A percentile compares a stretch with the other conserved stretches of the same genome.
phyloP scores from a whole-genome alignment of 2,797 vertebrate genomes.

The Masticophis lateralis region DNA sequence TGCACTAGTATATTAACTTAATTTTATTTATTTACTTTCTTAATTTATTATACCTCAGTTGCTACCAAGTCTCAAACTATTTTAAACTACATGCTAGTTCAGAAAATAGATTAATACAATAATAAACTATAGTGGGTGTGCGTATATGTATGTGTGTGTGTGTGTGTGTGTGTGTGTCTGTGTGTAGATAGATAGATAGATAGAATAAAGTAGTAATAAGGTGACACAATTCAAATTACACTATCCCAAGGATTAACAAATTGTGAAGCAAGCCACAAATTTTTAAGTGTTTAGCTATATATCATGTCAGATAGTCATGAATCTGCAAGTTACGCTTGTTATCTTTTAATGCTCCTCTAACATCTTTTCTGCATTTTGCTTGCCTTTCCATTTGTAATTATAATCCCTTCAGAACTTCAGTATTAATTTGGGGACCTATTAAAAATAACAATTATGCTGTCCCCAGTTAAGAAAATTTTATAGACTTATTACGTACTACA shows the following conservation, averaged over 20 bases:
- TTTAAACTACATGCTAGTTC: not conserved
- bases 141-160: too few relatives aligned
- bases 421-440: not conserved
- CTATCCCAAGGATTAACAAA: not conserved
- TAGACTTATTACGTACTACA: not conserved
- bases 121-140: not conserved
- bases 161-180: accelerated
- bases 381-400: not conserved
- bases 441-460: not conserved
- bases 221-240: not conserved
- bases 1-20: slow-evolving; percentile 38
- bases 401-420: not conserved
- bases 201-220: too few relatives aligned
- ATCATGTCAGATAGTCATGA: not conserved
- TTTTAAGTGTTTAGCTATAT: not conserved
- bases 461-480: not conserved
- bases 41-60: not conserved
- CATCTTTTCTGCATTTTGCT: not conserved
- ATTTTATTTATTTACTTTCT: not conserved
- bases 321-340: not conserved
- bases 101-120: not conserved
- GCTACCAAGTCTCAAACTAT: not conserved
- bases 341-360: not conserved
- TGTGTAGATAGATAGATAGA: too few relatives aligned
- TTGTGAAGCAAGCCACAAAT: not conserved